Conservation (phyloP, 2,797 vertebrate species). For the Sebastes diaconus region DNA sequence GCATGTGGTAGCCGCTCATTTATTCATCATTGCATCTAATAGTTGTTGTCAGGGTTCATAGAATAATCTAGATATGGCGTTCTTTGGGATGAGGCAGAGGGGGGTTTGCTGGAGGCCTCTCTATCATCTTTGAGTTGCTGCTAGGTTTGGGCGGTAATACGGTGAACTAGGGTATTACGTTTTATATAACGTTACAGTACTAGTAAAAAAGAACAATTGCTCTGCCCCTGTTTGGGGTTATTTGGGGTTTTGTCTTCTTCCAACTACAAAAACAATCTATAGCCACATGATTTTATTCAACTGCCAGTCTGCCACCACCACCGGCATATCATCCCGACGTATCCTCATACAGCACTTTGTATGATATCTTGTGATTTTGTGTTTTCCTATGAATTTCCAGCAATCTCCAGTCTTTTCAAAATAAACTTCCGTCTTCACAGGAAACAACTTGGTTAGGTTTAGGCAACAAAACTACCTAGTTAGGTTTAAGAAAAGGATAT, state of each 20-base stretch:
- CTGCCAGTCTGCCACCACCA: too few species aligned
- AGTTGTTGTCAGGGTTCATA: constrained; percentile 25
- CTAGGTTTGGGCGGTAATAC: neutral
- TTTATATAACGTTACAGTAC: neutral
- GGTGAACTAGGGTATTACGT: neutral
- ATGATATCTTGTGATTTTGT: too few species aligned
- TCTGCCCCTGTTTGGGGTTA: neutral
- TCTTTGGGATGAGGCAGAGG: constrained; percentile 5
- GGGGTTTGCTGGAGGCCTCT: neutral
- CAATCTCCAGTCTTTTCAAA: too few species aligned
- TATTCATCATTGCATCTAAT: constrained; percentile 20
- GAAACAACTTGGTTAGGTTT: too few species aligned
- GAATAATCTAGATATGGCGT: constrained; percentile 13
- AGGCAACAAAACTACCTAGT: too few species aligned
- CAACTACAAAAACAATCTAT: too few species aligned
- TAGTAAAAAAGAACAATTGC: neutral
- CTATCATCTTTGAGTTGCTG: neutral
- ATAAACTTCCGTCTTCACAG: too few species aligned
- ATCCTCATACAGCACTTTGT: too few species aligned
- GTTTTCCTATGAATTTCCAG: too few species aligned
- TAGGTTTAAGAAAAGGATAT: too few species aligned
- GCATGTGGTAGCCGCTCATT: neutral
- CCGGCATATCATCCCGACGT: too few species aligned
- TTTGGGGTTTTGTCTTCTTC: neutral
- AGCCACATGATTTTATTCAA: too few species aligned